These are phyloP conservation scores for Teleogryllus oceanicus DNA, from an alignment of 2,888 invertebrate species.

Conservation along the genomic window DNA sequence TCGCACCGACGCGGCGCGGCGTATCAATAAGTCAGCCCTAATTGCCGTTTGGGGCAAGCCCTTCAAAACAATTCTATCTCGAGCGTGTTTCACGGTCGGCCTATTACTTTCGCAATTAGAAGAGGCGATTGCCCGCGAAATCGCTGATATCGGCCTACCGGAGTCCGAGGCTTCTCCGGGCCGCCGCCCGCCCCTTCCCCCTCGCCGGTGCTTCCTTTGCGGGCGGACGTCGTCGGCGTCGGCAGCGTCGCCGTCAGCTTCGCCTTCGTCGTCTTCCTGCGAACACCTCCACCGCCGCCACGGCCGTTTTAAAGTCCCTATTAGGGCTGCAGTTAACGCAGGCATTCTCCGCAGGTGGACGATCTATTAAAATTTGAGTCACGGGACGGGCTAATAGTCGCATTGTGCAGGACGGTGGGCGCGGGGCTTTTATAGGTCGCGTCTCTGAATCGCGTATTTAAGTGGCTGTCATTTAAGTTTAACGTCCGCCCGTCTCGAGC, in stretches of 20 bases:
- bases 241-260: not conserved
- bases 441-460: slow-evolving; percentile 9
- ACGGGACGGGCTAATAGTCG: not conserved
- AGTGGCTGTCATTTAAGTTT: not conserved
- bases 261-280: not conserved
- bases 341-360: slow-evolving; percentile 8
- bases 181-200: not conserved
- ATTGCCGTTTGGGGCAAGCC: too few species aligned
- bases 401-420: not conserved
- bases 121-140: not conserved
- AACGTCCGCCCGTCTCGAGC: not conserved
- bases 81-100: too few species aligned
- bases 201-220: not conserved
- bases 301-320: slow-evolving; percentile 6
- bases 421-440: not conserved
- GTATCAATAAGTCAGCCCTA: too few species aligned
- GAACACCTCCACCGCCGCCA: not conserved
- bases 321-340: not conserved
- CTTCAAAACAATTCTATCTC: too few species aligned
- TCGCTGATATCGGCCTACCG: not conserved
- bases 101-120: not conserved
- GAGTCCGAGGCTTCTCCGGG: not conserved
- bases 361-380: slow-evolving; percentile 3
- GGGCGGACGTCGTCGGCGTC: not conserved
- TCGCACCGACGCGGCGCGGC: too few species aligned